Percentiles rank a stretch among this genome's conserved stretches.
Conservation (phyloP, 2,113 vertebrate species). For the Bothrops jararaca region DNA sequence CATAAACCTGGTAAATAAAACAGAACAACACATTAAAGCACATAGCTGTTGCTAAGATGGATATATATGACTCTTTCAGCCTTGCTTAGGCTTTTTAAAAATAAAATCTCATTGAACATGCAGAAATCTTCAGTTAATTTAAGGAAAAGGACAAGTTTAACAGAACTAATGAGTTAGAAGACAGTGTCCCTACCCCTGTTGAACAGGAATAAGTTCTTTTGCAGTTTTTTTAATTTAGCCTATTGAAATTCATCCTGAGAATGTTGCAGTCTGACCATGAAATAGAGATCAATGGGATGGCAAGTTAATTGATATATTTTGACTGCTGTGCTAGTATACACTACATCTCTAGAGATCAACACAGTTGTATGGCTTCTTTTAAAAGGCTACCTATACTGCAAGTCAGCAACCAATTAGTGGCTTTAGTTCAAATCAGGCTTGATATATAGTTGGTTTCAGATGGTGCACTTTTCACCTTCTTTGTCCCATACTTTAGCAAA, state of each 20-base stretch:
- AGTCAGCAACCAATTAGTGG: not conserved
- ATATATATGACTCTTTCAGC: not conserved
- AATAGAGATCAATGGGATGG: not conserved
- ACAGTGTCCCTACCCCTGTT: not conserved
- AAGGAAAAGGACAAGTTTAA: not conserved
- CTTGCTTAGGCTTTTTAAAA: not conserved
- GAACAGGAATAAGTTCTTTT: not conserved
- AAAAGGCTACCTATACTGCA: not conserved
- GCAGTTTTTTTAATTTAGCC: not conserved
- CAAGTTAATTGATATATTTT: conserved; percentile 14
- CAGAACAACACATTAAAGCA: not conserved
- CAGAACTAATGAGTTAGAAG: not conserved
- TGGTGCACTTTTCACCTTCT: not conserved
- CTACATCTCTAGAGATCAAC: not conserved
- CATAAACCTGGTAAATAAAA: not conserved
- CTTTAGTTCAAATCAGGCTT: not conserved
- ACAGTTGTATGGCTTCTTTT: not conserved
- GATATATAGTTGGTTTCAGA: not conserved
- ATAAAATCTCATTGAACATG: not conserved
- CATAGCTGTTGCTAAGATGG: not conserved
- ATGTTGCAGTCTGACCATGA: not conserved
- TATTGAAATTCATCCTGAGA: conserved; percentile 10
- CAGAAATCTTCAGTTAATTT: not conserved
- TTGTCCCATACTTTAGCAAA: not conserved
- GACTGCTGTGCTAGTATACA: not conserved